Evolutionary conservation across 1,140 invertebrate species (phyloP), one percentile per base, ranked within the genome.

Genomic region (Drosophila eugracilis): DNA sequence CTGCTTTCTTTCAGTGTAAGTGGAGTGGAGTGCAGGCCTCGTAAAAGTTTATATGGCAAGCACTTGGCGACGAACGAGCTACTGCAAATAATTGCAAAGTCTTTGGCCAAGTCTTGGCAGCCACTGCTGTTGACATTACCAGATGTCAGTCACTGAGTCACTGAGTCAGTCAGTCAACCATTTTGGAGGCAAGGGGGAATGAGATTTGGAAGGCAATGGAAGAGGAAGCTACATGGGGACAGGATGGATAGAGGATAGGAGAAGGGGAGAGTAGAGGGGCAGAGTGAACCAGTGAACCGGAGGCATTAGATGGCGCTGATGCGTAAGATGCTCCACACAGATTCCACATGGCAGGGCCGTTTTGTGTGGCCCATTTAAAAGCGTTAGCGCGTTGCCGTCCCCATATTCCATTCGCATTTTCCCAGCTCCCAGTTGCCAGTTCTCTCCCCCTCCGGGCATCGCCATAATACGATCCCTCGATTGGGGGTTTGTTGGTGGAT

Each of bases 11-110:
- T 5, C 12, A 7, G 48, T 59, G 55, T 59, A 21, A 39, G 41
- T 59, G 49, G 34, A 30, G 62, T 50, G 50, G 37, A 70, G 69
- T 54, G 24, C 54, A 57, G 69, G 71, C 44, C 48, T 71, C 77
- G 72, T 75, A 50, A 80, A 80, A 80, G 78, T 76, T 79, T 63
- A 71, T 72, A 76, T 72, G 70, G 76, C 76, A 78, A 74, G 76
- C 69, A 78, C 62, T 71, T 77, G 45, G 66, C 60, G 54, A 57
- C 58, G 37, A 57, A 60, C 71, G 44, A 74, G 63, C 63, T 67
- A 67, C 71, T 81, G 60, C 67, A 74, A 86, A 89, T 83, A 85
- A 76, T 85, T 83, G 74, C 84, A 77, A 77, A 72, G 55, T 60
- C 65, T 62, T 74, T 74, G 53, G 75, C 47, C 28, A 85, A 77